Evolutionary conservation across 2,113 vertebrate genomes (phyloP), one percentile per base, ranked within the genome.

Genomic region (Anseranas semipalmata): DNA sequence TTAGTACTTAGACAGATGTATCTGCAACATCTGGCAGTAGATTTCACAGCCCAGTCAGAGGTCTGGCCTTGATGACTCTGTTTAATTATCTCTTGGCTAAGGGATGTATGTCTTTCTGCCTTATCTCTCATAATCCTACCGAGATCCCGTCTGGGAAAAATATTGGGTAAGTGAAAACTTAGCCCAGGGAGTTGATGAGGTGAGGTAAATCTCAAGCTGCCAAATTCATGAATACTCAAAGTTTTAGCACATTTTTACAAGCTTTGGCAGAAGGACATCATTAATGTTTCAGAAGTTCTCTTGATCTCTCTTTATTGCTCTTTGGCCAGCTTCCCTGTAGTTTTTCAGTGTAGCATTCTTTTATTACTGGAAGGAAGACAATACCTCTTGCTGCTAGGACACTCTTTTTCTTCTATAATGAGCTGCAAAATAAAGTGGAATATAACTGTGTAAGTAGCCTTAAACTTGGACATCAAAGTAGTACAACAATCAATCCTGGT

Each of bases 281-380:
- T 97, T 97, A 98, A 98, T 80, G 95, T 97, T 97, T 97, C 89
- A 97, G 92, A 96, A 98, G 89, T 96, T 97, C 58, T 96, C 67
- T 58, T 87, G 74, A 58, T 95, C 77, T 56, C 65, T 93, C 48
- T 87, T 96, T 93, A 92, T 74, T 86, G 68, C 37, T 93, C 87
- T 91, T 97, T 97, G 94, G 96, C 93, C 93, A 93, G 62, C 58
- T 66, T 95, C 65, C 90, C 92, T 84, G 90, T 77, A 91, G 82
- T 88, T 94, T 97, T 97, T 87, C 92, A 95, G 58, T 59, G 19
- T 94, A 97, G 37, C 56, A 56, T 93, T 75, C 85, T 90, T 97
- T 97, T 93, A 96, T 93, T 91, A 85, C 63, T 92, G 73, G 46
- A 84, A 92, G 87, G 75, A 96, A 97, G 75, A 91, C 91, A 94